Evolutionary conservation across 2,113 vertebrate species (phyloP), one percentile per base, ranked within the genome.

Genomic region (Chaetodon auriga): DNA sequence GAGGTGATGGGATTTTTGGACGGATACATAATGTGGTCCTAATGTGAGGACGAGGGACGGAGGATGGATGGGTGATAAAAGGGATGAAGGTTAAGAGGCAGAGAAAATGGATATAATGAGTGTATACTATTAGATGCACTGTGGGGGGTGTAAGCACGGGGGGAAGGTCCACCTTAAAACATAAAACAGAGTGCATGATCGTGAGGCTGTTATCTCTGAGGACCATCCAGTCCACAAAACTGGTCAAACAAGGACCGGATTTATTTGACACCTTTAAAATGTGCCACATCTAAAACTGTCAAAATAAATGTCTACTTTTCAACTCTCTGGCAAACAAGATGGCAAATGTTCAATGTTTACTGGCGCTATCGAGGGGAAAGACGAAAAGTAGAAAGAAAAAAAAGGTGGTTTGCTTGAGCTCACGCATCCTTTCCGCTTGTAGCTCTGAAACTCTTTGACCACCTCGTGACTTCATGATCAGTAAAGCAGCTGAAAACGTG

Each of bases 41-140:
- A 73, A 77, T 82, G 72, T 61, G n/a, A 19, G 36, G 25, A 21
- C 61, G 51, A 60, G 81, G 70, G 45, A 46, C 66, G 68, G 81
- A 53, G 51, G 74, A 71, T 58, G 63, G 76, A 68, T 16, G 23
- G 72, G 43, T 45, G 66, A 49, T 70, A 25, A 74, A 70, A 81
- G 43, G 45, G 62, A 75, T 69, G 63, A 73, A 88, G 81, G 87
- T 82, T 75, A 76, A 86, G 55, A 83, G 68, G 55, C 54, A 66
- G 69, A 70, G 43, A 41, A 81, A 75, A 73, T 62, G 35, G 70
- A 1, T 0, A 21, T n/a, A 74, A 76, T 80, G 60, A 65, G 64
- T 75, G 57, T 57, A 46, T 66, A 49, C 21, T 21, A 63, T 58
- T 25, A 54, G 55, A 55, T 6, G 30, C 18, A 69, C 68, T 6